Evolutionary conservation across 2,888 invertebrate species (phyloP), one percentile per base, ranked within the genome.

Genomic region (Polydrusus cervinus): DNA sequence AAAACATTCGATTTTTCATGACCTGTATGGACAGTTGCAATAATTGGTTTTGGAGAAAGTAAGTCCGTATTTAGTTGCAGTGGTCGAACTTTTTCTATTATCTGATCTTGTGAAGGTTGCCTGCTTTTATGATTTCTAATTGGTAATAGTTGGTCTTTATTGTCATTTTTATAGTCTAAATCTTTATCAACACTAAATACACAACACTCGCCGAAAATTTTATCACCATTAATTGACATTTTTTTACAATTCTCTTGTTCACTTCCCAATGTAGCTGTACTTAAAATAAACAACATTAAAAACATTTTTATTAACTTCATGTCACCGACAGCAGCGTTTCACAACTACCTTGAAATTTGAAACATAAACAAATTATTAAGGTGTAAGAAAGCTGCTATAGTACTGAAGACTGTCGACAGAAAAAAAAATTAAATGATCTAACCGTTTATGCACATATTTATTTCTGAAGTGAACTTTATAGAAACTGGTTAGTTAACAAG

Each of bases 151-250:
- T 11, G 14, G 34, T 57, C 57, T 57, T 57, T 30, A 30, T 57
- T 57, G 0, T n/a, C 13, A 11, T 34, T 34, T 30, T 55, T 13
- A n/a, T 14, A 14, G 1, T 10, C 2, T 9, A 47, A 14, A 45
- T 25, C 25, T 16, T 64, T 47, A 14, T 64, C 25, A 3, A 13
- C 20, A 11, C 9, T 30, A 25, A 71, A 64, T 13, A 71, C 53
- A 62, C 71, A 71, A 20, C 71, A 71, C 40, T 71, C 64, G 6
- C 71, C 71, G 38, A 53, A 45, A 9, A 71, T 30, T 62, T 14
- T 38, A 16, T 53, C 43, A 40, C 53, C 25, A 64, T 71, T 71
- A n/a, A 71, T 14, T 43, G 16, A 43, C 9, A 71, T 43, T 55
- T 13, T 64, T 64, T 16, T 51, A 13, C 71, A 71, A 0, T 9